Conservation (phyloP, 2,797 vertebrate species). For the Babyrousa celebensis region DNA sequence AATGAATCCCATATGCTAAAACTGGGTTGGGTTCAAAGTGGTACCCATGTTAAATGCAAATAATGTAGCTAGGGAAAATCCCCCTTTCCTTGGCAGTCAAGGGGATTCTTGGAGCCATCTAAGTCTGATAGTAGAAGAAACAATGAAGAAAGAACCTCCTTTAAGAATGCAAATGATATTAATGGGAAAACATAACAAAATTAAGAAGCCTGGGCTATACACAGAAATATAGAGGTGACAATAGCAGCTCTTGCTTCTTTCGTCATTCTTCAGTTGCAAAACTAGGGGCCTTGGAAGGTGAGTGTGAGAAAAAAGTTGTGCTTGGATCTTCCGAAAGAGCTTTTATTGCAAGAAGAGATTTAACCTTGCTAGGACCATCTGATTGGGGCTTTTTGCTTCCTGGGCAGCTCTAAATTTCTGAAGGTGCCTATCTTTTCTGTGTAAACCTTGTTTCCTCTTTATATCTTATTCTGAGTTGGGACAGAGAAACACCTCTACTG, state of each 20-base stretch:
- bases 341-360: not conserved
- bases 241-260: not conserved
- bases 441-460: not conserved
- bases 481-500: not conserved
- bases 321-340: not conserved
- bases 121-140: not conserved
- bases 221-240: not conserved
- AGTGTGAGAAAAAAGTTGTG: not conserved
- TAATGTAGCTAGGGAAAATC: not conserved
- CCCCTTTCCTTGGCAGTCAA: not conserved
- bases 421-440: not conserved
- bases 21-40: slow-evolving; percentile 34
- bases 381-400: not conserved
- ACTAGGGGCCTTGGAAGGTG: not conserved
- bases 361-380: not conserved
- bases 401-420: not conserved
- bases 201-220: not conserved
- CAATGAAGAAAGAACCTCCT: not conserved
- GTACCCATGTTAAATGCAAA: slow-evolving; percentile 45
- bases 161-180: not conserved
- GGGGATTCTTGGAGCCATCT: not conserved
- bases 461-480: not conserved
- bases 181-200: slow-evolving; percentile 6
- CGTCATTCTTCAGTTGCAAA: not conserved
- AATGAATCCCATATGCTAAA: slow-evolving; percentile 37